Evolutionary conservation across 2,888 invertebrate genomes (phyloP), one percentile per base, ranked within the genome.

Genomic region (Argyresthia goedartella): DNA sequence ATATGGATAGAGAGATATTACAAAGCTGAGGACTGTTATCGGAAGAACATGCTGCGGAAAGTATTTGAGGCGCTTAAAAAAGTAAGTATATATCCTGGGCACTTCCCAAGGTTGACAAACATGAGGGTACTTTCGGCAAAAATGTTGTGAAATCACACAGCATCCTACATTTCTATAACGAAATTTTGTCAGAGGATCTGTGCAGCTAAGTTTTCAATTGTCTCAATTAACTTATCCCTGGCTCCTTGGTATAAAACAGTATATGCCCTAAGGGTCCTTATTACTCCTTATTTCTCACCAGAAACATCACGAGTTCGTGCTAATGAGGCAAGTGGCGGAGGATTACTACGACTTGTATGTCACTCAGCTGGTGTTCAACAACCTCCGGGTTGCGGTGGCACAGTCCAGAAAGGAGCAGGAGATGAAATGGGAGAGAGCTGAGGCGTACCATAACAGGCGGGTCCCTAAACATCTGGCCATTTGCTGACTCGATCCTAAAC

Each of bases 281-380:
- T 39, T n/a, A 39, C 3, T 39, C 8, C 39, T 11, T 8, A 11
- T n/a, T 39, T 39, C 39, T n/a, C n/a, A 78, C 54, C 62, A 89
- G 89, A 71, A 77, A 54, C 76, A 81, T 52, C 63, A 75, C 51
- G 74, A 78, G 45, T 80, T 73, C 53, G 71, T 81, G 42, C 76
- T 89, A 57, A 90, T 91, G 66, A 79, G 84, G 62, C 91, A 92
- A 78, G 92, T 92, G 1, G 93, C 94, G 3, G 88, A 89, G 52
- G 94, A 94, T 69, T 91, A 91, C 72, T 89, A 90, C 59, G 92
- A 93, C 55, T 78, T 92, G 53, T 89, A 88, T 58, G 63, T 90
- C n/a, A 79, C 81, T 47, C 88, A 89, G 50, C 63, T 77, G 44
- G 78, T 78, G 49, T 88, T 91, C 50, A 73, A 75, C 39, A 73